Evolutionary conservation across 2,113 vertebrate species (phyloP), one percentile per base, ranked within the genome.

Genomic region (Illadopsis cleaveri): DNA sequence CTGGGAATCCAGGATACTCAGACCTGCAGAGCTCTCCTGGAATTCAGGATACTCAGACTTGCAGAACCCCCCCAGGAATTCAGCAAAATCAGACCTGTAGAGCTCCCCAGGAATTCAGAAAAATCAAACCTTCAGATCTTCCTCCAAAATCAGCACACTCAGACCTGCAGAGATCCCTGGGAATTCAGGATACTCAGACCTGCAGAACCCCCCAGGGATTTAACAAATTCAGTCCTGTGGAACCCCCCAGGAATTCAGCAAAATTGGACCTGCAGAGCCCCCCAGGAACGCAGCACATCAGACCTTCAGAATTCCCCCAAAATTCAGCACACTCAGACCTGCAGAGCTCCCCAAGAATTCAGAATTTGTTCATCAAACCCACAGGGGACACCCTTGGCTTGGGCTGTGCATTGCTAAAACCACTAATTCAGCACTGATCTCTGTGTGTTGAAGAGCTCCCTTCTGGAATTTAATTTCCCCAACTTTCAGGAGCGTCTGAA

Each of bases 151-250:
- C 27, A 23, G 10, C 27, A 17, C 5, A 38, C 0, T 35, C n/a
- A 47, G 27, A 6, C 21, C 16, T 48, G 16, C 27, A 60, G 28
- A 25, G 5, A 0, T 7, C 10, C 5, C 12, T 4, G 0, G 2
- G 2, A 60, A 60, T 38, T 47, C n/a, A 14, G 8, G 8, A 30
- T 1, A 13, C 0, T 22, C 45, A 28, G 71, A 14, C 15, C 40
- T 10, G 6, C 42, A 33, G 69, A 48, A 19, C 4, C 15, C 38
- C 17, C 2, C 1, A 12, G 37, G 15, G 40, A 31, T 20, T 15
- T 1, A 27, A 6, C 21, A 23, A n/a, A 57, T 13, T 57, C 56
- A 24, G 56, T 2, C 56, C 56, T 57, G 56, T n/a, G 48, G 12
- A 48, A 1, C 1, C 9, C 15, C 57, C 22, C 35, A 2, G 2